Evolutionary conservation across 2,888 invertebrate species (phyloP), one percentile per base, ranked within the genome.

Genomic region (Oconnorella tubifera): DNA sequence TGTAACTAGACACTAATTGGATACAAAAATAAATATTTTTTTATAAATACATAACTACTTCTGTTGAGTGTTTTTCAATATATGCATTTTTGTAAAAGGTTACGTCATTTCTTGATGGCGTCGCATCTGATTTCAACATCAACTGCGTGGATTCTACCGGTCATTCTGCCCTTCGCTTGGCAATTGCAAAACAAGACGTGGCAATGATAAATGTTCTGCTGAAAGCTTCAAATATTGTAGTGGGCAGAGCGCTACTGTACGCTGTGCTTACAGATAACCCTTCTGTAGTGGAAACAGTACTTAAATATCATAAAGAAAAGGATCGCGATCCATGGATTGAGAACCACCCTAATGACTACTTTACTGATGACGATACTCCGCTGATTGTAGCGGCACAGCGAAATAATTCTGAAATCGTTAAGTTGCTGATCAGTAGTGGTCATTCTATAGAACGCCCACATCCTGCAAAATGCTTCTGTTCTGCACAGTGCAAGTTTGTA

Each of bases 151-250:
- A 40, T 19, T 6, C 40, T 40, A 6, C 6, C 6, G 59, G 59
- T 27, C 59, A 58, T 48, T 25, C 59, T 27, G 59, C 59, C 23
- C 59, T 58, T 23, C 32, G 40, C 33, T 40, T 33, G 23, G 59
- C 59, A 27, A n/a, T 58, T 48, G 40, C 28, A 33, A 40, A 27
- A 4, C 33, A 32, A 0, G 59, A 88, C 76, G 77, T 80, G 14
- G 83, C 84, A 63, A 78, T 88, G 2, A 82, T 85, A 1, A 76
- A 83, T 56, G 74, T 78, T 25, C 68, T 75, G 0, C 65, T 58
- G 3, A 40, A 23, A 1, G 25, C 10, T 40, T 19, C 40, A 40
- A 40, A 40, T 19, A 40, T 40, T 19, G 40, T 14, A 6, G 19
- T 40, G 40, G 19, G 19, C 40, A 40, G 19, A 19, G 6, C 40